Conservation (phyloP, 2,797 vertebrate genomes). For the Cynopterus sphinx region DNA sequence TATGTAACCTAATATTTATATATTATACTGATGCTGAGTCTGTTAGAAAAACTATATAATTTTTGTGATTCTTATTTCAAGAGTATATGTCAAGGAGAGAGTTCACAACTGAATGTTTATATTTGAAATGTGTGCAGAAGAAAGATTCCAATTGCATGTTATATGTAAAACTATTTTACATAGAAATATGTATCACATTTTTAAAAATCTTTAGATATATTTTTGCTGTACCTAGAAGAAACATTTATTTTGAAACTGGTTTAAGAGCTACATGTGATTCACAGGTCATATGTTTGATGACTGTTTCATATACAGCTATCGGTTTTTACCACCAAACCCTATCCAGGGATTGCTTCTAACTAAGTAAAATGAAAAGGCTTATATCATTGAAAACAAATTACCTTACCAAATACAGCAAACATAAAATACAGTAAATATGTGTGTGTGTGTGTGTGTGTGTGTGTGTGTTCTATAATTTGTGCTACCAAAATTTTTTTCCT, state of each 20-base stretch:
- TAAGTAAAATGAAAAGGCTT: background rate
- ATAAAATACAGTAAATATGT: background rate
- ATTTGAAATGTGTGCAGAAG: background rate
- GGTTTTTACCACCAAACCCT: background rate
- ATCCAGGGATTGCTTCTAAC: background rate
- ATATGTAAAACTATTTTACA: background rate
- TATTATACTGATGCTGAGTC: background rate
- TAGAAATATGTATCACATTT: background rate
- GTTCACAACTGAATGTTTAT: background rate
- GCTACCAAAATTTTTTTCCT: background rate
- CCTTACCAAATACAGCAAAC: background rate
- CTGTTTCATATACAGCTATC: background rate
- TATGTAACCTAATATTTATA: background rate
- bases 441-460: no score
- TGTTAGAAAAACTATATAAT: background rate
- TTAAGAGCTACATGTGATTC: background rate
- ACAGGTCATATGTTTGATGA: background rate
- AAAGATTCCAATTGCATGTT: background rate
- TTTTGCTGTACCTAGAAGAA: constrained; percentile 18
- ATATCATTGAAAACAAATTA: background rate
- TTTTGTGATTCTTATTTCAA: constrained; percentile 11
- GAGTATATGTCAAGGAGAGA: background rate
- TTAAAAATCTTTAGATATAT: background rate
- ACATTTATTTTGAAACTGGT: constrained; percentile 1
- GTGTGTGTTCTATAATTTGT: background rate